phyloP scores from a whole-genome alignment of 2,888 invertebrate genomes.

The Agrochola litura region DNA sequence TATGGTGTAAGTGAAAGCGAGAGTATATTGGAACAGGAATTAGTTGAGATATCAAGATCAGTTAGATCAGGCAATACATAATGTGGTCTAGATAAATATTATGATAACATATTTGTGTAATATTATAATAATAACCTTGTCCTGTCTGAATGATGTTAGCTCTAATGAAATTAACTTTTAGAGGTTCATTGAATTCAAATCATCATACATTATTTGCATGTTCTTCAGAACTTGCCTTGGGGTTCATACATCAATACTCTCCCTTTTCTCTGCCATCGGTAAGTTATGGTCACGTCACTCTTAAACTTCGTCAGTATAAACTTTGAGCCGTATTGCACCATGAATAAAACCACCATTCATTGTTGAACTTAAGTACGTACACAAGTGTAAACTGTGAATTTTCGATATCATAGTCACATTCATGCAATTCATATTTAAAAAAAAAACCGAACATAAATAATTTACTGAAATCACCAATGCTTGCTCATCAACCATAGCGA shows the following conservation, averaged over 20 bases:
- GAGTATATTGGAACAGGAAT: conserved; percentile 44
- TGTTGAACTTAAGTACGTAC: not conserved
- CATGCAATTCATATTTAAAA: not conserved
- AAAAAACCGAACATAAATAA: too few relatives aligned
- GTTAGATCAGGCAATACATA: conserved; percentile 4
- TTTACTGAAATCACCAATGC: not conserved
- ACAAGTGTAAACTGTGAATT: not conserved
- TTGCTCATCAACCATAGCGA: not conserved
- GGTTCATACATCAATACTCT: not conserved
- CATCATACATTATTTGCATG: not conserved
- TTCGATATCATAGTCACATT: not conserved
- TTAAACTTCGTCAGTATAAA: not conserved
- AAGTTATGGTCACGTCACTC: not conserved
- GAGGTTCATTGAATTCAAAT: not conserved
- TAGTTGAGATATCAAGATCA: conserved; percentile 49
- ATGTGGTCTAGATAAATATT: conserved; percentile 23
- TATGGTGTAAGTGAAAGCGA: conserved; percentile 55
- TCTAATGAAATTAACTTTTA: not conserved
- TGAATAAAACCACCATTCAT: not conserved
- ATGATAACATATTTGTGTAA: not conserved
- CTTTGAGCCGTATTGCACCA: not conserved
- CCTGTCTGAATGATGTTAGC: not conserved
- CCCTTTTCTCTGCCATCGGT: not conserved
- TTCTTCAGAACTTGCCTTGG: not conserved
- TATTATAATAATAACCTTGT: conserved; percentile 16